Conservation (phyloP, 2,113 vertebrate genomes). For the Pseudopodoces humilis region DNA sequence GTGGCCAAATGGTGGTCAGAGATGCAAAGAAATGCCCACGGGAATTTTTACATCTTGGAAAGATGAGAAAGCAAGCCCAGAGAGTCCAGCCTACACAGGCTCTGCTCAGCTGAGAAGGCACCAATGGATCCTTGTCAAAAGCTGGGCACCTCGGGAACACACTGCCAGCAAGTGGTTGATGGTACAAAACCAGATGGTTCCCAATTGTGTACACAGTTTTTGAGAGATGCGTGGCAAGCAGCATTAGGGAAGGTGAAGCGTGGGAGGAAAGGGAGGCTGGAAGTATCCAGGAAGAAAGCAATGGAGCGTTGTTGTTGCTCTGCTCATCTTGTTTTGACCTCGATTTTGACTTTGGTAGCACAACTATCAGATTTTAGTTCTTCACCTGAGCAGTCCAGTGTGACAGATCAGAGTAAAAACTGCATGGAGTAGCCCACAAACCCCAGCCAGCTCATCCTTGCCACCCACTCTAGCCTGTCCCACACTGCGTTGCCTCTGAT, state of each 20-base stretch:
- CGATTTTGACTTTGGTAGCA: background rate
- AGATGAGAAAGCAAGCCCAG: background rate
- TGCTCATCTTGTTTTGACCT: background rate
- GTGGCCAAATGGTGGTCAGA: background rate
- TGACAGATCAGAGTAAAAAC: accelerated
- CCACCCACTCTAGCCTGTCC: accelerated
- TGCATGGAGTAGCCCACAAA: background rate
- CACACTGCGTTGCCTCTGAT: accelerated
- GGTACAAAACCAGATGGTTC: background rate
- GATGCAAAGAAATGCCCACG: background rate
- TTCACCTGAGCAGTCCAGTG: background rate
- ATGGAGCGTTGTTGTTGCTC: background rate
- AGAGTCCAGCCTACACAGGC: background rate
- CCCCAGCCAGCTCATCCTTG: background rate
- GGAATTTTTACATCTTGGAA: background rate
- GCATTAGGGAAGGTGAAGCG: background rate
- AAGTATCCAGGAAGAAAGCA: background rate
- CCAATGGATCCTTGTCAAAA: accelerated
- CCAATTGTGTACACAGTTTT: accelerated
- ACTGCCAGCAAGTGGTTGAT: background rate
- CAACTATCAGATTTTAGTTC: background rate
- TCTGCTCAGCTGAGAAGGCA: background rate
- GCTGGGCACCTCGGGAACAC: accelerated
- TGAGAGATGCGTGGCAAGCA: background rate
- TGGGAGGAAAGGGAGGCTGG: background rate